A percentile compares a stretch with the other conserved stretches of the same genome.
phyloP scores from a whole-genome alignment of 2,888 invertebrate genomes.

The Standfussiana lucernea region DNA sequence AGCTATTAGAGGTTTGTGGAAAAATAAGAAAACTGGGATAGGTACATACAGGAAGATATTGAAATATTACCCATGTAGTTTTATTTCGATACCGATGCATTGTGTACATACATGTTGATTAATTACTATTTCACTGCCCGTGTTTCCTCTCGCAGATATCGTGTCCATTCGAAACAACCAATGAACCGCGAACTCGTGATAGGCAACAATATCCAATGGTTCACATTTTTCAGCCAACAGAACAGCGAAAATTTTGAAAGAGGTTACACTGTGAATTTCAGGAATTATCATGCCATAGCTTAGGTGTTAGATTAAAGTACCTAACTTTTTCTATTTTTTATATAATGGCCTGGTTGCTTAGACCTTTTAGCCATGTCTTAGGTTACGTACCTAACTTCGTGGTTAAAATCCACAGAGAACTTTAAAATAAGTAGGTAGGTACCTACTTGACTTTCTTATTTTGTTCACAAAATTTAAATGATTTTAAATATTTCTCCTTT shows the following conservation, averaged over 20 bases:
- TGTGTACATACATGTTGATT: not conserved
- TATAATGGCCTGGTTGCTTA: too few species aligned
- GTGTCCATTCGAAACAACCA: conserved; percentile 12
- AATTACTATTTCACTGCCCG: not conserved
- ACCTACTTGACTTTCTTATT: too few species aligned
- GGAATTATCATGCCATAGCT: too few species aligned
- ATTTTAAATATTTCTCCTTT: not conserved
- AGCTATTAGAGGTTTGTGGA: not conserved
- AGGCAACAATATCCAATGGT: conserved; percentile 12
- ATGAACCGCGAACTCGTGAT: conserved; percentile 13
- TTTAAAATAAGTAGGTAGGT: too few species aligned
- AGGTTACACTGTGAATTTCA: too few species aligned
- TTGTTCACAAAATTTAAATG: too few species aligned
- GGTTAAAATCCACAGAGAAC: too few species aligned
- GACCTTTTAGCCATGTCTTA: too few species aligned
- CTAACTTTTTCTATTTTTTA: too few species aligned
- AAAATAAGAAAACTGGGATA: not conserved
- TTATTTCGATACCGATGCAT: not conserved
- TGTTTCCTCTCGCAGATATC: conserved; percentile 5
- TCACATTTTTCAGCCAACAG: conserved; percentile 3
- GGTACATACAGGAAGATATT: not conserved
- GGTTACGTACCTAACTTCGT: too few species aligned
- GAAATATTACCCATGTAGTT: not conserved
- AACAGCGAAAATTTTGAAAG: not conserved
- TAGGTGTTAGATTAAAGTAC: too few species aligned